phyloP scores from a whole-genome alignment of 2,113 vertebrate genomes.

The Chaenogobius annularis region DNA sequence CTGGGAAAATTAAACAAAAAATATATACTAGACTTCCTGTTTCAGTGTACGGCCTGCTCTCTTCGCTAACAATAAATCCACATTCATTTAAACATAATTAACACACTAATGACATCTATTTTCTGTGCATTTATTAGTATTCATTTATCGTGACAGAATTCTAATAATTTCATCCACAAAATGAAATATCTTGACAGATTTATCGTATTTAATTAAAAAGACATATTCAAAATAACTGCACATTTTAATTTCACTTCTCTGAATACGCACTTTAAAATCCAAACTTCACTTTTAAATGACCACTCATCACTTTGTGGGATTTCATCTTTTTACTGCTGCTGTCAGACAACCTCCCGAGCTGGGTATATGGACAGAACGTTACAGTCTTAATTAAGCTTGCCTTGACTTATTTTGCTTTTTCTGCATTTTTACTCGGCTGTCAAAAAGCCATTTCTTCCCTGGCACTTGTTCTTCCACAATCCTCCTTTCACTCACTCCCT shows the following conservation, averaged over 20 bases:
- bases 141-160: background rate
- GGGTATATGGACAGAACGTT: conserved; percentile 38
- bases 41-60: too few relatives aligned
- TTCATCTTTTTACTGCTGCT: conserved; percentile 57
- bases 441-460: conserved; percentile 22
- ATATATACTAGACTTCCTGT: too few relatives aligned
- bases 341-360: conserved; percentile 43
- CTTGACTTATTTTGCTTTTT: conserved; percentile 46
- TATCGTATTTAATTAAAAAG: background rate
- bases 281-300: conserved; percentile 27
- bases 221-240: background rate
- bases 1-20: too few relatives aligned
- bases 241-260: background rate
- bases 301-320: conserved; percentile 51
- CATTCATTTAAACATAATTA: too few relatives aligned
- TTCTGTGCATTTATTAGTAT: too few relatives aligned
- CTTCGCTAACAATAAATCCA: too few relatives aligned
- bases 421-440: conserved; percentile 41
- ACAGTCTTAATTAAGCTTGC: conserved; percentile 68
- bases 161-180: background rate
- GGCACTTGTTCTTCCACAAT: conserved; percentile 12
- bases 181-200: background rate
- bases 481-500: background rate
- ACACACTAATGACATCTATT: too few relatives aligned
- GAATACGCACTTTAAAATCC: background rate